Evolutionary conservation across 2,888 invertebrate species (phyloP), one percentile per base, ranked within the genome.

Genomic region (Zelleria hepariella): DNA sequence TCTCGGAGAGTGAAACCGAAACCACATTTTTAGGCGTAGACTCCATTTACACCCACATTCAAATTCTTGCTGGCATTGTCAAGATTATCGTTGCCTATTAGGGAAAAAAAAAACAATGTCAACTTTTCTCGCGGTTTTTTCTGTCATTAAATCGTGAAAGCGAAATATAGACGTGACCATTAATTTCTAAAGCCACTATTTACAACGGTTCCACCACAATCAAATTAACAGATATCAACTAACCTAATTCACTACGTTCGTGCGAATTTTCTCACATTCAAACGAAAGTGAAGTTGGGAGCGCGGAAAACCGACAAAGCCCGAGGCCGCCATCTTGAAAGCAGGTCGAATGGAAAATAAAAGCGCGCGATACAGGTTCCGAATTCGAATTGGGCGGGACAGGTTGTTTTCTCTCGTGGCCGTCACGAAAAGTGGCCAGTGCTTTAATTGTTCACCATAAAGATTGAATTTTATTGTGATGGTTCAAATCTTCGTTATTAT

Each of bases 321-420:
- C 48, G 51, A 55, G 61, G 56, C 61, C 61, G 62, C 64, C 60
- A 62, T 64, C 52, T 63, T 61, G 64, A 69, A 82, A 77, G 71
- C 80, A 74, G 82, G 82, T 75, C 77, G 69, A 69, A 71, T 73
- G 78, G 52, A 60, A 61, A 75, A 73, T 72, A 75, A 78, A 84
- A 79, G 72, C 67, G 71, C 68, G 68, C 71, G 67, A 69, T 81
- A 80, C 86, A 79, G 79, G 86, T 84, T 80, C 68, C 68, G 61
- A 72, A 72, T 77, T 78, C 69, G 71, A 79, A 81, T 78, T 81
- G 74, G 72, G 74, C 70, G 68, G 65, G 67, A 72, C 83, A 80
- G 74, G 79, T 80, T 71, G 72, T 78, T 83, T 82, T 83, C 81
- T 77, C 78, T 78, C 51, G 55, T 53, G 47, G 23, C 60, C 20